Evolutionary conservation across 2,113 vertebrate genomes (phyloP).

Genomic region (Panurus biarmicus): DNA sequence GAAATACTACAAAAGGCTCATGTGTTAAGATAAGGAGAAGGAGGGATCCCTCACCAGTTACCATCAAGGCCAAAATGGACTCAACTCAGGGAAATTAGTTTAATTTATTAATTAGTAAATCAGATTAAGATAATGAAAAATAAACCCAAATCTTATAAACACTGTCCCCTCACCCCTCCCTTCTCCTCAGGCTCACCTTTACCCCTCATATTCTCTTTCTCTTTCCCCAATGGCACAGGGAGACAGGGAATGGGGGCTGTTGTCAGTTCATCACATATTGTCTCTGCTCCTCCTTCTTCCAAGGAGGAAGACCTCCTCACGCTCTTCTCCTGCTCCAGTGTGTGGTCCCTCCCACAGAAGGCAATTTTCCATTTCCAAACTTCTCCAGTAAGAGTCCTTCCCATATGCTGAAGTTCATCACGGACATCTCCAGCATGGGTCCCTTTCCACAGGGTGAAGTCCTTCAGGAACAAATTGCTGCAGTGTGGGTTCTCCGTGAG

Average conservation of each 20-base stretch:
- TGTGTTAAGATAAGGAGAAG: neutral
- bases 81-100: neutral
- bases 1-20: neutral
- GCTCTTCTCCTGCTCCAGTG: neutral
- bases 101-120: neutral
- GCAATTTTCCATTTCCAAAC: neutral
- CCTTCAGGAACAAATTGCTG: neutral
- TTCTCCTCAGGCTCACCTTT: neutral
- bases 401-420: neutral
- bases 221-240: neutral
- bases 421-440: neutral
- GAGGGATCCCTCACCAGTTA: neutral
- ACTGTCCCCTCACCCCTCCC: neutral
- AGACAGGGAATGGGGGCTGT: neutral
- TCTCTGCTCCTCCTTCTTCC: neutral
- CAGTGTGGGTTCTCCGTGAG: neutral
- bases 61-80: neutral
- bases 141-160: neutral
- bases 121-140: neutral
- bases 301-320: neutral
- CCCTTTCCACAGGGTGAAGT: neutral
- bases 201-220: neutral
- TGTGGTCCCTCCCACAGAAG: neutral
- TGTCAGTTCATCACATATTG: neutral
- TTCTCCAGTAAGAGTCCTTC: neutral